Percentiles rank a stretch among this genome's conserved stretches.
Evolutionary conservation across 2,888 invertebrate genomes (phyloP).

Genomic region (Ophion slaviceki): DNA sequence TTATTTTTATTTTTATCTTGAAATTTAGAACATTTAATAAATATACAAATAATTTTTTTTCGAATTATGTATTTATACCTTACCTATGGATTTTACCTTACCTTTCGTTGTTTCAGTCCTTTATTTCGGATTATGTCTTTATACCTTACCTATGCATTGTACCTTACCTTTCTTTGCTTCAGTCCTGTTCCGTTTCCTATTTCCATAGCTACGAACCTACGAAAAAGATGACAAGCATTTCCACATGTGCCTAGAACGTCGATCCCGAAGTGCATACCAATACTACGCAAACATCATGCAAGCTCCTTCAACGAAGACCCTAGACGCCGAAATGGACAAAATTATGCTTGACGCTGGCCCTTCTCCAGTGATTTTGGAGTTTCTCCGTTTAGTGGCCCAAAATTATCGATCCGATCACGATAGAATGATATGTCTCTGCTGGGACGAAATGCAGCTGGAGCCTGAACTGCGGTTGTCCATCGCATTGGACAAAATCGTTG

Average conservation of each 20-base stretch:
- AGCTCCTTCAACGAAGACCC: neutral
- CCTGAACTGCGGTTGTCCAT: neutral
- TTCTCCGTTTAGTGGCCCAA: neutral
- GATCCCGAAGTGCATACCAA: neutral
- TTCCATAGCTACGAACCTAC: too few relatives aligned
- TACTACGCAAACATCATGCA: conserved; percentile 2
- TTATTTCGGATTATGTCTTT: too few relatives aligned
- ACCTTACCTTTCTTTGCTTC: too few relatives aligned
- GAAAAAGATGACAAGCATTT: too few relatives aligned
- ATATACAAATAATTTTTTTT: too few relatives aligned
- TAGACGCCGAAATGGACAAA: neutral
- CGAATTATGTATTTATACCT: too few relatives aligned
- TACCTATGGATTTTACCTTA: too few relatives aligned
- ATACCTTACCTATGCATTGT: too few relatives aligned
- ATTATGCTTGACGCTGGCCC: neutral
- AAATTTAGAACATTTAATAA: too few relatives aligned
- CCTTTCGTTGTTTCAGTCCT: too few relatives aligned
- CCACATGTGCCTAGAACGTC: neutral
- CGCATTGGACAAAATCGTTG: neutral
- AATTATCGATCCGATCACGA: neutral
- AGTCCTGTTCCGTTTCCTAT: too few relatives aligned
- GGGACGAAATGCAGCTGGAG: neutral
- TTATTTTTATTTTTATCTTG: too few relatives aligned
- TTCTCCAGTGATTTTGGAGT: neutral
- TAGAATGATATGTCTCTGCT: neutral